Evolutionary conservation across 2,113 vertebrate species (phyloP), one percentile per base, ranked within the genome.

Genomic region (Recurvirostra avosetta): DNA sequence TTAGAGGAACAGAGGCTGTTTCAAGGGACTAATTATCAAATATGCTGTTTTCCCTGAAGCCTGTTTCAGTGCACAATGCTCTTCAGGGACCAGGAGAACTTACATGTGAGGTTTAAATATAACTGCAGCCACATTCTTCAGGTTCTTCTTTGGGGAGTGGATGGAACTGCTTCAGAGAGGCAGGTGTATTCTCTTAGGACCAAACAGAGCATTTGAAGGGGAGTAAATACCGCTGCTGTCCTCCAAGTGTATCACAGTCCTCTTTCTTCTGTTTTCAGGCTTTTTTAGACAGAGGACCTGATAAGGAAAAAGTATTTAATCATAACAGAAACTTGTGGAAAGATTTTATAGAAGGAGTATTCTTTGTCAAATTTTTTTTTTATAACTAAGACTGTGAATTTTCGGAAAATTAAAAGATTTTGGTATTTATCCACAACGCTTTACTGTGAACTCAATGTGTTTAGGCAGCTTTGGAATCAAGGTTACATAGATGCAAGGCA

Each of bases 21-120:
- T 94, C 97, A 96, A 95, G 96, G 97, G 94, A 97, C 77, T 97
- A 95, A 97, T 97, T 97, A 97, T 58, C 80, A 94, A 95, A 96
- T 84, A 95, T 34, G 22, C 45, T 95, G 70, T 94, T 95, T 94
- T 91, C 92, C 83, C 94, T 53, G 73, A 96, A 94, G 96, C 58
- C 53, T 92, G 8, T 76, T 95, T 95, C 58, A 70, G 83, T 89
- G 86, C 36, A 36, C 1, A 1, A 49, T 81, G 52, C 9, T 94
- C 83, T 92, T 92, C 8, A 2, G 94, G 70, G 91, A 97, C 25
- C 40, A 53, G 45, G 25, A 96, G 91, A 91, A 89, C 80, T 41
- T 82, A 70, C 70, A 76, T 85, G 56, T 75, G 80, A 91, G 32
- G 58, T 94, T 94, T 96, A 97, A 94, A 95, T 96, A 96, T 97